Base-by-base conservation (phyloP, 2,888 invertebrate species). In the Zaprionus obscuricornis region DNA sequence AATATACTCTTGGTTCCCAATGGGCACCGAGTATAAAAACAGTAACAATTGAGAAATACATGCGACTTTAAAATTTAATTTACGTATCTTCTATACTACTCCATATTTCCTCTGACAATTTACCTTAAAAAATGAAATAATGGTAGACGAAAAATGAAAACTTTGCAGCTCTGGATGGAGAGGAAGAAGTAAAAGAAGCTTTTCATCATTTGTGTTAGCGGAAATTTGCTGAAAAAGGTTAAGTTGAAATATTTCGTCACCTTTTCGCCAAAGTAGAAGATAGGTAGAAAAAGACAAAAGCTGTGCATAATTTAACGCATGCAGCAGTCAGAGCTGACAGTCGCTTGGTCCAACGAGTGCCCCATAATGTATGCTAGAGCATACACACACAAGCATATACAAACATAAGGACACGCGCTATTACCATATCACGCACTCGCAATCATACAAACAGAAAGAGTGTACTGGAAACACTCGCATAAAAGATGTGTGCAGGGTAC, bases 191-290 rank as follows among this genome's bases (percentile, higher is more conserved):
- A 10, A 7, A 3, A 17, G 5, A n/a, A 5, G 24, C 2, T 17
- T 47, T 55, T 39, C 50, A 70, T 70, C 70, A 75, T 72, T 77
- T 76, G n/a, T 79, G 79, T 79, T 70, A 67, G 73, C 73, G 77
- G 75, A 84, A 83, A 84, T 82, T 79, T 66, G 69, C 55, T 70
- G 57, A 55, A 33, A 57, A 79, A 79, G 84, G 82, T 79, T 82
- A 83, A 82, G 70, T 82, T 82, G 82, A 75, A 68, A 83, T 79
- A 84, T 83, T 84, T 83, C 82, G 84, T 83, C 83, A 83, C 84
- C 84, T 83, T 71, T 65, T 42, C 51, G 33, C 20, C 40, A 46
- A 2, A 3, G 43, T 33, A 36, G 31, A 51, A 39, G 50, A 34
- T 39, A 57, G 47, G 54, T 49, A 33, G 45, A 55, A 36, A 69